phyloP scores from a whole-genome alignment of 2,113 vertebrate species.

The Aphyosemion australe region DNA sequence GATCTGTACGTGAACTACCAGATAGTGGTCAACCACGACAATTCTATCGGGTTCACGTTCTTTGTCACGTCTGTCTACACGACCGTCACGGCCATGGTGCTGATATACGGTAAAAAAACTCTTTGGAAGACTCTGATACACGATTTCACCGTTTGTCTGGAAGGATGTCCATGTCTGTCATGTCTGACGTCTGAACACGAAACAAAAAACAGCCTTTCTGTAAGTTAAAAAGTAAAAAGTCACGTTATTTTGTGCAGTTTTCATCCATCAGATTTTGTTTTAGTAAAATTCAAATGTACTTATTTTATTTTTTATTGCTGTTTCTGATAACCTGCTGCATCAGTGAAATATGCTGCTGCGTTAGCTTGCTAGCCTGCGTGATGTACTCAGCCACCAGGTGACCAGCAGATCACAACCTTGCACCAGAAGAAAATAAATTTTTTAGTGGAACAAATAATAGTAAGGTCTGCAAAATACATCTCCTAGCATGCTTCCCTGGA shows the following conservation, averaged over 20 bases:
- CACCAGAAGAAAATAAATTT: slow-evolving; percentile 46
- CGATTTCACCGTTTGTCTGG: slow-evolving; percentile 62
- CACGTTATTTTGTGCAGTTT: not conserved
- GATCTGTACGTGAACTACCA: slow-evolving; percentile 73
- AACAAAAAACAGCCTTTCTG: slow-evolving; percentile 9
- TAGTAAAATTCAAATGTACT: not conserved
- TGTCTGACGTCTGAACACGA: slow-evolving; percentile 68
- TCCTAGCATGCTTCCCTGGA: slow-evolving; percentile 25
- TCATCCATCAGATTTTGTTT: too few species aligned
- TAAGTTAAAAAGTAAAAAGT: slow-evolving; percentile 44
- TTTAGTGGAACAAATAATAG: slow-evolving; percentile 55
- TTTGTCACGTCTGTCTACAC: slow-evolving; percentile 74
- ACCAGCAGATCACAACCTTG: slow-evolving; percentile 14
- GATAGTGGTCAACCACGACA: slow-evolving; percentile 53
- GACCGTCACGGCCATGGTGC: slow-evolving; percentile 52
- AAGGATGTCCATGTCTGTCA: slow-evolving; percentile 65
- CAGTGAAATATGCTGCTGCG: not conserved
- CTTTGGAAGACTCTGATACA: slow-evolving; percentile 72
- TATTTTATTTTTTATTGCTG: slow-evolving; percentile 32
- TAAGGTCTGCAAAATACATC: slow-evolving; percentile 38
- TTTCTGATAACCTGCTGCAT: slow-evolving; percentile 15
- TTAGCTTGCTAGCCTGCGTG: not conserved
- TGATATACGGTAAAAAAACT: slow-evolving; percentile 77
- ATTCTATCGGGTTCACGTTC: slow-evolving; percentile 53
- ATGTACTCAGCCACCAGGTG: not conserved